Conservation (phyloP, 2,113 vertebrate genomes). For the Gallinago undulata region DNA sequence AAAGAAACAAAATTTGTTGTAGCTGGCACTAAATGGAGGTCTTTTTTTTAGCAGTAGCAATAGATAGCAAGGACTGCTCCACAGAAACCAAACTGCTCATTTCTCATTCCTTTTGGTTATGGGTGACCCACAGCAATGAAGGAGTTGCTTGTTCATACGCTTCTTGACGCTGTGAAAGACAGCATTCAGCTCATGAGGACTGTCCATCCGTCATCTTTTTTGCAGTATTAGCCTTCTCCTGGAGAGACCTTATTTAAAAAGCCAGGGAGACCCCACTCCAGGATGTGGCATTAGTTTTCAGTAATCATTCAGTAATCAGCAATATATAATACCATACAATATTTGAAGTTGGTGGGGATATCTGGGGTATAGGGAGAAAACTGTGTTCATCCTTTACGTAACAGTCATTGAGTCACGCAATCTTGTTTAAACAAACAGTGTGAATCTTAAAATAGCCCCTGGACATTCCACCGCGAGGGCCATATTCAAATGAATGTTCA, state of each 20-base stretch:
- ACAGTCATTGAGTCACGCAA: constrained; percentile 28
- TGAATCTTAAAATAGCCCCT: constrained; percentile 61
- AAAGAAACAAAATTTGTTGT: not conserved
- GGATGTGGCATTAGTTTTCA: not conserved
- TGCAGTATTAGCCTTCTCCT: not conserved
- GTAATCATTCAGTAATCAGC: not conserved
- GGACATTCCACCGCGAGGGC: constrained; percentile 34
- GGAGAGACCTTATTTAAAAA: not conserved
- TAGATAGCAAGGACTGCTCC: not conserved
- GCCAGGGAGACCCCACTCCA: not conserved
- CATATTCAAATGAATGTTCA: constrained; percentile 56
- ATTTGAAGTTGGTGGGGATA: not conserved
- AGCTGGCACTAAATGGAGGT: constrained; percentile 3
- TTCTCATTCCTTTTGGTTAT: constrained; percentile 26
- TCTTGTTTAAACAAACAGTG: constrained; percentile 57
- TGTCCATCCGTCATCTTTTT: not conserved
- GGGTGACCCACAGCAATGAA: not conserved
- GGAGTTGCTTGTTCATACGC: not conserved
- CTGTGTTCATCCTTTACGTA: constrained; percentile 30
- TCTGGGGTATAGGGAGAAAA: not conserved
- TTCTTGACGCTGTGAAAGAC: not conserved
- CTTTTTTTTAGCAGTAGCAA: not conserved
- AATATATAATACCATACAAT: not conserved
- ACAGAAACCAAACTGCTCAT: not conserved
- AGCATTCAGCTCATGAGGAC: not conserved